Evolutionary conservation across 2,113 vertebrate genomes (phyloP), one percentile per base, ranked within the genome.

Genomic region (Callospermophilus lateralis): DNA sequence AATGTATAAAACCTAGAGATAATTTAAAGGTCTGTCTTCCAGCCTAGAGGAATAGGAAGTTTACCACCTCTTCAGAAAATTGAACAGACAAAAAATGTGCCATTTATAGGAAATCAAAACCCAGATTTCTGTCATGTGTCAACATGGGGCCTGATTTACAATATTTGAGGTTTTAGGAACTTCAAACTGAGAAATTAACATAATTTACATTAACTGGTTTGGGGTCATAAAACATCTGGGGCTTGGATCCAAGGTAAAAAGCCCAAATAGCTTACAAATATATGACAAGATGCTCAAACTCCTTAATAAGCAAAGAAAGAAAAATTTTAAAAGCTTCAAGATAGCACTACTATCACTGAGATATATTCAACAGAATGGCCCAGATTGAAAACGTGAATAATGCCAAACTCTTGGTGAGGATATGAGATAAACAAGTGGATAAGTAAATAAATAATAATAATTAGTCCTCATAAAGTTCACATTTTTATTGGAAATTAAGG

Each of bases 401-500:
- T 85, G 22, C 19, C 37, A 11, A 78, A 78, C 67, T 84, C 65
- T 65, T 70, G 15, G 8, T 72, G 58, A 89, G n/a, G 65, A 85
- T 79, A 8, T 74, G 67, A 84, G 80, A 79, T 51, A 37, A 89
- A 89, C 20, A 8, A 58, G 7, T 77, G 42, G 70, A 89, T 45
- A 42, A 84, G 12, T 72, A 37, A 92, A 37, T 83, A 61, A 84
- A 87, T 9, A 70, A 78, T 61, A 72, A 37, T 79, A 91, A 93
- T 74, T 63, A 76, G 45, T 34, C 61, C 67, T 68, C 10, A 10
- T 8, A 87, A 53, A 26, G 88, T 93, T 92, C 15, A 93, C 42
- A 90, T 32, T 17, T 90, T 63, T 74, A 55, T 90, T 95, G 42
- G 37, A 94, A 94, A 79, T 88, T 80, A 94, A 73, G 26, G 39